A percentile compares a stretch with the other conserved stretches of the same genome.
Evolutionary conservation across 2,797 vertebrate species (phyloP).

Genomic region (Hephaestus fuliginosus): DNA sequence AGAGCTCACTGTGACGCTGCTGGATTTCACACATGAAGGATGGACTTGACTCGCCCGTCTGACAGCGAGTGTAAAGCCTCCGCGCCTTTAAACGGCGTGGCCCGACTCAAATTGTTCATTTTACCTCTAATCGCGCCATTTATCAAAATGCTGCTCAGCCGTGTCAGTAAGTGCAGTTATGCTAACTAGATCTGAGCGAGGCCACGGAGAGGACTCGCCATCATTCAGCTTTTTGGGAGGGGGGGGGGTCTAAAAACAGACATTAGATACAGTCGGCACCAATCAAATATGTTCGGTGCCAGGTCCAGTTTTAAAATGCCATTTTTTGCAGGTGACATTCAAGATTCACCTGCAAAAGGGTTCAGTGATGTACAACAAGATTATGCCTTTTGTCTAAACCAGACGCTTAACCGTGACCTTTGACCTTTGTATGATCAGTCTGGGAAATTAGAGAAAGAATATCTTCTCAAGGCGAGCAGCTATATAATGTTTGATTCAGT

Average conservation of each 20-base stretch:
- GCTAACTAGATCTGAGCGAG: constrained; percentile 81
- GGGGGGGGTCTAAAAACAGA: constrained; percentile 9
- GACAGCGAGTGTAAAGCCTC: constrained; percentile 62
- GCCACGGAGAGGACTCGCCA: constrained; percentile 34
- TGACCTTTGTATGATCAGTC: neutral
- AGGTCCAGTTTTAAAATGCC: neutral
- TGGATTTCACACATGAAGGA: constrained; percentile 85
- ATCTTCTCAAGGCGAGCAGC: neutral
- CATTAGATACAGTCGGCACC: neutral
- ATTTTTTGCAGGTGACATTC: neutral
- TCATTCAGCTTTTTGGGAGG: constrained; percentile 19
- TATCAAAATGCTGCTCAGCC: constrained; percentile 92
- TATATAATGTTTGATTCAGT: neutral
- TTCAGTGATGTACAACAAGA: neutral
- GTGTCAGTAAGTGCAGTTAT: constrained; percentile 87
- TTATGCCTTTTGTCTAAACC: neutral
- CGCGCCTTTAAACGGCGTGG: constrained; percentile 84
- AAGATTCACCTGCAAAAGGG: neutral
- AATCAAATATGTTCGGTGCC: neutral
- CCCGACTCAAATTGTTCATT: constrained; percentile 93
- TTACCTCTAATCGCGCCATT: constrained; percentile 95
- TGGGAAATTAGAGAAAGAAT: neutral
- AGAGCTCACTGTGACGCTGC: constrained; percentile 37
- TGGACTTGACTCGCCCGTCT: constrained; percentile 75
- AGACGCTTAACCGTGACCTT: neutral